Evolutionary conservation across 2,113 vertebrate species (phyloP), one percentile per base, ranked within the genome.

Genomic region (Ginglymostoma cirratum): DNA sequence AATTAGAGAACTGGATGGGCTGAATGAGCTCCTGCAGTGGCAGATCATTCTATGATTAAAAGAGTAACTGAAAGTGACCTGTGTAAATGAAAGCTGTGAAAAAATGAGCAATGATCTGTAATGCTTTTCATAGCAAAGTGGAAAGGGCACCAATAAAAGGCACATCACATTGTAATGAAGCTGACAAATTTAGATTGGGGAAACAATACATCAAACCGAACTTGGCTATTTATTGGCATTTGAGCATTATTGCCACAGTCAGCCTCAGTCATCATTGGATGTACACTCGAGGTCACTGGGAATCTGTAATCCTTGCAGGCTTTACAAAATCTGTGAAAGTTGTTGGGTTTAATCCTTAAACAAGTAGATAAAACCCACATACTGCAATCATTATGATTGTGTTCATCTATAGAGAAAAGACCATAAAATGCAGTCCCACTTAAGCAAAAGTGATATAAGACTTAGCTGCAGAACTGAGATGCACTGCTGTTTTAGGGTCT

Each of bases 261-360:
- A 92, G 24, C 86, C 89, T 66, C 89, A 65, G 52, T 34, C 27
- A 92, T 38, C 89, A 65, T 92, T 42, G 15, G 78, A 83, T 38
- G 0, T 42, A 1, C 15, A 65, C n/a, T 92, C 61, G 66, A 92
- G 89, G 89, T 65, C 55, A 21, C 10, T 66, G 89, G 34, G 65
- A 92, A 92, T 92, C 65, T 92, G 34, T 92, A n/a, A n/a, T n/a
- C 61, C 30, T 92, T 92, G 55, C 55, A 66, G 34, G 89, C 34
- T 5, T 92, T 38, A 65, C 5, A 92, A 66, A 66, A 65, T 66
- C 61, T 21, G 34, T 89, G 86, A 55, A 92, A n/a, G n/a, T 65
- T 38, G 5, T 55, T 92, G 55, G 52, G 34, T 92, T 92, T 66
- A n/a, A 61, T 92, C 12, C 52, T 66, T 92, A 34, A 30, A 61